Evolutionary conservation across 1,140 invertebrate genomes (phyloP), one percentile per base, ranked within the genome.

Genomic region (Heterodera carotae): DNA sequence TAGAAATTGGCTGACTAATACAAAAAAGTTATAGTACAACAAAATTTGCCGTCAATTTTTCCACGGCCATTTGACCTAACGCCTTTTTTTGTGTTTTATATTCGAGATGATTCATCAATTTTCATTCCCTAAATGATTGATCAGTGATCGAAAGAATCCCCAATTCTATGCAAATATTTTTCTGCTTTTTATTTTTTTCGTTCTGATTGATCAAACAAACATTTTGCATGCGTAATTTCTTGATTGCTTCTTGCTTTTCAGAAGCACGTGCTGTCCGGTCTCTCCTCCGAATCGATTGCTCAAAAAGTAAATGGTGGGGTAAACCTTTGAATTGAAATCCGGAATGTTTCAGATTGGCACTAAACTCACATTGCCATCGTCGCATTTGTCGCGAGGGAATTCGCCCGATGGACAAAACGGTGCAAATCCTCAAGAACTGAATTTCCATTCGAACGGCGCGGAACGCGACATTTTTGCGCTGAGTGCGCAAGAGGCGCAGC

Each of bases 401-500:
- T 10, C 39, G 27, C 64, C 59, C 48, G 64, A 64, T 8, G 39
- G 12, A 36, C 43, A 36, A 29, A 53, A 56, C 66, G 71, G 71
- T 34, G 60, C 10, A 53, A 18, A 2, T 53, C 22, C 18, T 53
- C 22, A 2, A 53, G 48, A 22, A n/a, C n/a, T n/a, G n/a, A 60
- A 73, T 64, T 66, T 74, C 36, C 12, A 29, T 22, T 18, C 59
- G 53, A 34, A 10, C 53, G 36, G 34, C 29, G 18, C 70, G 34
- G 53, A 56, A n/a, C 53, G 70, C 36, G 84, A 84, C 62, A 85
- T 85, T 74, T 85, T 85, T 70, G 78, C 78, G 43, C 64, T 86
- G 76, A 87, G 79, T 69, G 85, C 85, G 29, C 81, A 84, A 53
- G 86, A 86, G 75, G 85, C 85, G 18, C 82, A 81, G 22, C 82